These are phyloP conservation scores for Carabus problematicus DNA, from an alignment of 2,888 invertebrate species.

Conservation along the genomic window DNA sequence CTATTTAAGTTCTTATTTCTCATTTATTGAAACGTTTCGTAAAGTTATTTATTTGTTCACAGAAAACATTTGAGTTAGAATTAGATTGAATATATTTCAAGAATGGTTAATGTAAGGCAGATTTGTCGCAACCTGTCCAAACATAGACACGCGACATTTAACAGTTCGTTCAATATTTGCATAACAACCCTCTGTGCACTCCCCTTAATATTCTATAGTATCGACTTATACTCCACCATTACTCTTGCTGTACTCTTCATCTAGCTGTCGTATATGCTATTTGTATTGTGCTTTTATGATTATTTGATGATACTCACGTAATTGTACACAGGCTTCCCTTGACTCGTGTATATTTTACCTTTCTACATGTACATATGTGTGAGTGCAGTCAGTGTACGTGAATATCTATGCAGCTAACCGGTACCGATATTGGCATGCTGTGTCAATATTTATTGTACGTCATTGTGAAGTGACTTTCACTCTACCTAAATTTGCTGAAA, in stretches of 20 bases:
- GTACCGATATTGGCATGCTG: too few species aligned
- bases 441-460: too few species aligned
- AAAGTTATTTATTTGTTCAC: too few species aligned
- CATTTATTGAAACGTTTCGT: too few species aligned
- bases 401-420: too few species aligned
- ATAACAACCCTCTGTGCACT: not conserved
- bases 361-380: not conserved
- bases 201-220: not conserved
- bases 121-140: too few species aligned
- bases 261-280: not conserved
- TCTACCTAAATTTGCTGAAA: too few species aligned
- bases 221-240: not conserved
- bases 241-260: not conserved
- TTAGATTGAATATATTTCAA: not conserved
- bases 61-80: too few species aligned
- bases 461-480: too few species aligned
- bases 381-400: too few species aligned
- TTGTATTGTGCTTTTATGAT: constrained; percentile 13
- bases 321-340: not conserved
- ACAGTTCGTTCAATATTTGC: constrained; percentile 16
- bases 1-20: too few species aligned
- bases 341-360: not conserved
- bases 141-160: constrained; percentile 5
- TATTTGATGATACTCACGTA: constrained; percentile 1
- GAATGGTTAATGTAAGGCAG: not conserved